A percentile compares a stretch with the other conserved stretches of the same genome.
Conservation (phyloP, 1,140 invertebrate genomes). For the Trichoplusia ni region DNA sequence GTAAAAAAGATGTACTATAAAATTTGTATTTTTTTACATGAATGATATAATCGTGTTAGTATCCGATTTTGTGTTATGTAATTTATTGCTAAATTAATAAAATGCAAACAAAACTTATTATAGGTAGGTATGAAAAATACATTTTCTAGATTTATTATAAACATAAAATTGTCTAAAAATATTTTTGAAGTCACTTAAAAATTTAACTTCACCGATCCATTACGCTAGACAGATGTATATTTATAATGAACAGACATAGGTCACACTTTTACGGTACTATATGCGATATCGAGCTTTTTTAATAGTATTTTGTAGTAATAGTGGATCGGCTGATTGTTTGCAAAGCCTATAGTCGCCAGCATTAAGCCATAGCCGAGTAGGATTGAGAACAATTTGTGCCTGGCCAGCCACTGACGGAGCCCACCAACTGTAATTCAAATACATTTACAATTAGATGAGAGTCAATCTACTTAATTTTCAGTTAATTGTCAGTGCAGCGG, state of each 20-base stretch:
- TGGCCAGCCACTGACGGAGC: conserved; percentile 67
- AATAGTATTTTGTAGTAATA: conserved; percentile 77
- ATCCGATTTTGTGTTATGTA: too few species aligned
- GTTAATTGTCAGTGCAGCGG: too few species aligned
- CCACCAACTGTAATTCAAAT: conserved; percentile 59
- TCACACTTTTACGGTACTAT: conserved; percentile 67
- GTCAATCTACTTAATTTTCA: too few species aligned
- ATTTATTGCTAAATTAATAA: too few species aligned
- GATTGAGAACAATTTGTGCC: conserved; percentile 75
- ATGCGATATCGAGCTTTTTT: conserved; percentile 69
- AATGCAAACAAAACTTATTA: too few species aligned
- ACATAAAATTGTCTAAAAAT: conserved; percentile 21
- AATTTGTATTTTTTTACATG: too few species aligned
- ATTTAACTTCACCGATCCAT: conserved; percentile 3
- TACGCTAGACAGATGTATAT: neutral
- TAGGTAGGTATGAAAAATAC: neutral
- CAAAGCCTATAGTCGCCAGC: conserved; percentile 76
- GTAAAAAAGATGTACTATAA: too few species aligned
- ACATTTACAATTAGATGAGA: neutral
- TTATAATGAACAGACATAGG: conserved; percentile 1
- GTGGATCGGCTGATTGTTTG: conserved; percentile 75
- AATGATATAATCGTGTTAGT: too few species aligned
- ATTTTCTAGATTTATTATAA: conserved; percentile 10
- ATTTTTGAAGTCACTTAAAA: conserved; percentile 14
- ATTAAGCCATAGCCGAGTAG: conserved; percentile 76